Evolutionary conservation across 1,140 invertebrate species (phyloP), one percentile per base, ranked within the genome.

Genomic region (Oryctes rhinoceros): DNA sequence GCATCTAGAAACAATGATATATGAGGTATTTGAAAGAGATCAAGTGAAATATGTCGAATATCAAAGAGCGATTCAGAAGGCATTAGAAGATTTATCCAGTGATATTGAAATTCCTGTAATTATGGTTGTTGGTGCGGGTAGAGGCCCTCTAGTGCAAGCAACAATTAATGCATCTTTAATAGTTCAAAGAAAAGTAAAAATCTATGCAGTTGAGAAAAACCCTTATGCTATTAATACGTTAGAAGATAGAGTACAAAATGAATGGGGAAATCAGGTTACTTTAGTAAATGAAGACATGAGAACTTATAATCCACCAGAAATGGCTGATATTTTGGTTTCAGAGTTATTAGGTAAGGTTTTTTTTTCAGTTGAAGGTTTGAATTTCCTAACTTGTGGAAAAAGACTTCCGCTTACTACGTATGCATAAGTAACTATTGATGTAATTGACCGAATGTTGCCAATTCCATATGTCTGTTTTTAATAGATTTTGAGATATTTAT

Each of bases 141-240:
- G 99, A 86, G 99, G 99, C 7, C 98, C 98, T 3, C 89, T 99
- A 74, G 96, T 99, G 3, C 91, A 94, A 81, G 94, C 95, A 35
- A 91, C 94, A 47, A 88, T 99, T 3, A 93, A 94, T 88, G 97
- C 98, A 9, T 93, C 96, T 0, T 88, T 84, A 74, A 83, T 86
- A 59, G 81, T 88, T 1, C 82, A 86, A 20, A 85, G 88, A 1
- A 85, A 88, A 84, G 89, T 96, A 2, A 91, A 93, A 87, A 89
- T 98, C n/a, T 98, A 97, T 89, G 97, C 97, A 20, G 94, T 99
- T 0, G 99, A 99, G 87, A 99, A 99, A 88, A 99, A 99, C 91
- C 94, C 96, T 0, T 98, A 97, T 91, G 98, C 99, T 62, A 92
- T 99, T 78, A 93, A 98, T 37, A 98, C 98, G 85, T 89, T 98